phyloP scores from a whole-genome alignment of 2,888 invertebrate genomes.

The Microchrysa polita region DNA sequence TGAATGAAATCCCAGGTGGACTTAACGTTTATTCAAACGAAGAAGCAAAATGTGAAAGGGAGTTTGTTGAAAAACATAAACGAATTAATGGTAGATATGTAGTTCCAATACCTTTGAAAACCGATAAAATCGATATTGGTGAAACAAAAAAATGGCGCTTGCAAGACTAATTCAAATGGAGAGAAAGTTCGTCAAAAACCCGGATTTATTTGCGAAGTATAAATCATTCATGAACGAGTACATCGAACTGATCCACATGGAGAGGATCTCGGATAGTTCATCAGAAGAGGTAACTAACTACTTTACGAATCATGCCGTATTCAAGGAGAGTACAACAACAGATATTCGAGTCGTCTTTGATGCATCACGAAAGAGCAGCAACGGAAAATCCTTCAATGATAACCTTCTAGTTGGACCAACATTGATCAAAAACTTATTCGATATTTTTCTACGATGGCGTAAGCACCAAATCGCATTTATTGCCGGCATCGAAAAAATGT shows the following conservation, averaged over 20 bases:
- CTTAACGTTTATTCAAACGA: background rate
- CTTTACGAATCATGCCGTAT: slow-evolving; percentile 6
- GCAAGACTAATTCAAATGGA: background rate
- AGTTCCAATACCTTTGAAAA: too few species aligned
- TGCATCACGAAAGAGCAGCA: background rate
- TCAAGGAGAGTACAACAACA: slow-evolving; percentile 7
- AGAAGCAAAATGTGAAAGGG: background rate
- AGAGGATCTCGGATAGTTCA: background rate
- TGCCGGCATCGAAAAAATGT: too few species aligned
- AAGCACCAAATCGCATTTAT: too few species aligned
- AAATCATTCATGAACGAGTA: background rate
- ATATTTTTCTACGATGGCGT: too few species aligned
- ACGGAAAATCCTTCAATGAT: slow-evolving; percentile 5
- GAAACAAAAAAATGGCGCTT: background rate
- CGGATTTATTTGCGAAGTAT: background rate
- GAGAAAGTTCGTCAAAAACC: background rate
- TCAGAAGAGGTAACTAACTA: background rate
- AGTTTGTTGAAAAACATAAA: background rate
- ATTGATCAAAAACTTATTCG: background rate
- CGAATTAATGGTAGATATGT: too few species aligned
- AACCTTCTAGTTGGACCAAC: background rate
- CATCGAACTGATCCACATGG: background rate
- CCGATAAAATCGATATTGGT: too few species aligned
- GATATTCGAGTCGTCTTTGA: slow-evolving; percentile 12
- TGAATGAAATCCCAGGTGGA: too few species aligned